phyloP scores from a whole-genome alignment of 2,113 vertebrate species.

The Pogonocichla stellata region DNA sequence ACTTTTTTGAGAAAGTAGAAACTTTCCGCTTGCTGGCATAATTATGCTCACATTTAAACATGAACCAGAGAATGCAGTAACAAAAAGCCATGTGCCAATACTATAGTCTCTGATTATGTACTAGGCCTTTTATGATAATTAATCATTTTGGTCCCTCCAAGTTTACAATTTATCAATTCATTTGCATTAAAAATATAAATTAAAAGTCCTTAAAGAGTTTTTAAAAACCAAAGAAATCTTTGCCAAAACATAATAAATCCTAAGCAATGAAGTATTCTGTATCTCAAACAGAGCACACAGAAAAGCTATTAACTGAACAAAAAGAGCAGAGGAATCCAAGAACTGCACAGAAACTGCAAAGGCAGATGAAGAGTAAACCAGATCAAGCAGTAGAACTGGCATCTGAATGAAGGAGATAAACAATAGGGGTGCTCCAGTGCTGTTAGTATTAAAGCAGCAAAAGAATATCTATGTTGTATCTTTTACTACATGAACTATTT shows the following conservation, averaged over 20 bases:
- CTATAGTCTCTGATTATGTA: neutral
- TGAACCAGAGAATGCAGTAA: neutral
- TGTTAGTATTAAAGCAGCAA: neutral
- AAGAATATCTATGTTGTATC: neutral
- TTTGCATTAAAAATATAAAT: neutral
- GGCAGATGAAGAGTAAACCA: neutral
- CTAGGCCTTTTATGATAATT: neutral
- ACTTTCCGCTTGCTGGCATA: neutral
- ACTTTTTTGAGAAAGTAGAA: neutral
- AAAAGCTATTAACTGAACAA: neutral
- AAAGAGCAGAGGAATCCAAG: neutral
- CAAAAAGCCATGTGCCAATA: neutral
- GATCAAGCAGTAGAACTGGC: neutral
- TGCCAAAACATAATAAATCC: neutral
- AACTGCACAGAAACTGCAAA: neutral
- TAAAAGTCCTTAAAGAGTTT: neutral
- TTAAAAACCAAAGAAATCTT: neutral
- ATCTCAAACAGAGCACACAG: neutral
- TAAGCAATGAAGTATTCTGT: neutral
- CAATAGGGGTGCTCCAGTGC: neutral
- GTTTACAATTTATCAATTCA: neutral
- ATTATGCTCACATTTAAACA: neutral
- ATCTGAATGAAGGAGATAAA: neutral
- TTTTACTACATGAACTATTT: neutral
- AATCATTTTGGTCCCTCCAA: neutral